Conservation (phyloP, 2,113 vertebrate genomes). For the Oophaga pumilio region DNA sequence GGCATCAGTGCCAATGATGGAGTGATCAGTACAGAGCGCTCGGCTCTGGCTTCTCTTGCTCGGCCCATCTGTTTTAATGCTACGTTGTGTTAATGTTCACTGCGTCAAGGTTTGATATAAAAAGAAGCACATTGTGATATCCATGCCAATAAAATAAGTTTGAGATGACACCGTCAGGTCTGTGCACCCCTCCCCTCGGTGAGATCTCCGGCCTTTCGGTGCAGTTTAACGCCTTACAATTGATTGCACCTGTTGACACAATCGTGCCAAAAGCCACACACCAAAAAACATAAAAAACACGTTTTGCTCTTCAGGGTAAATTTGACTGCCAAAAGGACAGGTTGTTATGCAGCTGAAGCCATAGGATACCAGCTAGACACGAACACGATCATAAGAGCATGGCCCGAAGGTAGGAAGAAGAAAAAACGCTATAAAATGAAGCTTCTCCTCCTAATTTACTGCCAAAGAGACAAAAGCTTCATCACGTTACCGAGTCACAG, state of each 20-base stretch:
- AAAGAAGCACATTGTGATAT: background rate
- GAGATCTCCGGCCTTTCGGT: background rate
- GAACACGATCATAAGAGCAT: background rate
- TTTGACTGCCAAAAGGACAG: slow-evolving; percentile 51
- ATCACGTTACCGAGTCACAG: background rate
- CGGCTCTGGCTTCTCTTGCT: slow-evolving; percentile 10
- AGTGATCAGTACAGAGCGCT: slow-evolving; percentile 1
- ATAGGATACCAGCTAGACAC: slow-evolving; percentile 26
- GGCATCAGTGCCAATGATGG: slow-evolving; percentile 26
- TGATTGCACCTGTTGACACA: slow-evolving; percentile 44
- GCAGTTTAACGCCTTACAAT: slow-evolving; percentile 11
- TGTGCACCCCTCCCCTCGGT: background rate
- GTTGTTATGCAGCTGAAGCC: slow-evolving; percentile 56
- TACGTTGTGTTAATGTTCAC: slow-evolving; percentile 34
- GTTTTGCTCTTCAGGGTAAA: slow-evolving; percentile 48
- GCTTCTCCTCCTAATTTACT: slow-evolving; percentile 37
- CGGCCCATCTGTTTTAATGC: slow-evolving; percentile 51
- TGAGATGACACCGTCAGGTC: slow-evolving; percentile 33
- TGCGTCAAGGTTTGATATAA: background rate
- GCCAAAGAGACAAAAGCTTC: slow-evolving; percentile 11
- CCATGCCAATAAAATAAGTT: slow-evolving; percentile 20
- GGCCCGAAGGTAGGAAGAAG: slow-evolving; percentile 6
- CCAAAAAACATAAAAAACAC: slow-evolving; percentile 27
- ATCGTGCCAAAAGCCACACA: slow-evolving; percentile 46
- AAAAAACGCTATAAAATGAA: background rate